Conservation (phyloP, 2,113 vertebrate genomes). For the Macrotus californicus region DNA sequence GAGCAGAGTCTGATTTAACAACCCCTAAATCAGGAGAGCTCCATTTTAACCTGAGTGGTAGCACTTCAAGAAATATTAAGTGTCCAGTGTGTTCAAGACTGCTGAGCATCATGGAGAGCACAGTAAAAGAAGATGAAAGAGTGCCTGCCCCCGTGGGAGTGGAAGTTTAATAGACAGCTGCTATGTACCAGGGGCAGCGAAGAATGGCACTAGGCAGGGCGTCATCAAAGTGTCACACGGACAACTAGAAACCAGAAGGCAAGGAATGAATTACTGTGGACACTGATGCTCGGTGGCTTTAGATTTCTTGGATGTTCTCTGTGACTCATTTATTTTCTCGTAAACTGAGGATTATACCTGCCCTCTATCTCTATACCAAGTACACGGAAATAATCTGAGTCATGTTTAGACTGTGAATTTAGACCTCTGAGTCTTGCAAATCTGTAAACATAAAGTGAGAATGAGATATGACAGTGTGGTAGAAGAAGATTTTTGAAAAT, state of each 20-base stretch:
- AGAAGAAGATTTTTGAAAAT: background rate
- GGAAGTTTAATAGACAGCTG: background rate
- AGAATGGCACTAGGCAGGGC: background rate
- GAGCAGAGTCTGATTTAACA: background rate
- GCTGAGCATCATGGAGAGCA: background rate
- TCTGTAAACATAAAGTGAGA: background rate
- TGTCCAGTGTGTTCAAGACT: background rate
- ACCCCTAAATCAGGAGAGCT: background rate
- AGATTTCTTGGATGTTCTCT: conserved; percentile 3
- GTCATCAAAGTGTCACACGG: background rate
- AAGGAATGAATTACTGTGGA: background rate
- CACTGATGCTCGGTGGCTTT: background rate
- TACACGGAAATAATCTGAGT: background rate
- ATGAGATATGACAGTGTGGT: background rate
- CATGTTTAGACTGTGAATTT: background rate
- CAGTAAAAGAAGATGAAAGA: background rate
- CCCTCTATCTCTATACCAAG: background rate
- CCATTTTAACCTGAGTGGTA: background rate
- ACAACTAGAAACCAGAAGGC: background rate
- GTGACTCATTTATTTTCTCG: conserved; percentile 19
- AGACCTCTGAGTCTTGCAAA: background rate
- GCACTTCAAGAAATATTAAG: background rate
- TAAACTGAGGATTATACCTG: background rate
- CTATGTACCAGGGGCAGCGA: background rate
- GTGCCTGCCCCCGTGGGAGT: background rate